A percentile compares a stretch with the other conserved stretches of the same genome.
These are phyloP conservation scores for Agrochola lota DNA, from an alignment of 2,888 invertebrate genomes.

Conservation along the genomic window DNA sequence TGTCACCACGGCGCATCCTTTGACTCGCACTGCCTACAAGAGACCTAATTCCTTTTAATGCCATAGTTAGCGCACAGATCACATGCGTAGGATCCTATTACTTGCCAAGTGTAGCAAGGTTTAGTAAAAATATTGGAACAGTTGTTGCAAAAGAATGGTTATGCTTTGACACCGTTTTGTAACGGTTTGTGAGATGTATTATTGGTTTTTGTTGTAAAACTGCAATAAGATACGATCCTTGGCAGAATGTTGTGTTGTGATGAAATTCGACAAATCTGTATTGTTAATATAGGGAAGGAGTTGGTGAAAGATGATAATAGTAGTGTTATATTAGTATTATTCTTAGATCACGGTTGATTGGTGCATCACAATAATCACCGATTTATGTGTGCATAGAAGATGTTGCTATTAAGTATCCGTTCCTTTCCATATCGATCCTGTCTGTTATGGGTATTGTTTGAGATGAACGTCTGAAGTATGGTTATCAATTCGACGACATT, in stretches of 20 bases:
- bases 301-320: background rate
- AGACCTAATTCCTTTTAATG: constrained; percentile 46
- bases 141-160: background rate
- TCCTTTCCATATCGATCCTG: too few relatives aligned
- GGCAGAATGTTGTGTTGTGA: background rate
- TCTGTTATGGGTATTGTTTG: too few relatives aligned
- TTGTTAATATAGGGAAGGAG: background rate
- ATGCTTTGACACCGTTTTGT: constrained; percentile 34
- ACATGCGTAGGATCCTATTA: constrained; percentile 37
- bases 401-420: background rate
- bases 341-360: too few relatives aligned
- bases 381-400: background rate
- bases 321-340: too few relatives aligned
- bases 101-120: constrained; percentile 52
- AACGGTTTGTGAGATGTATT: background rate
- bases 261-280: background rate
- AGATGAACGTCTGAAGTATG: background rate
- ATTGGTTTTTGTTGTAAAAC: background rate
- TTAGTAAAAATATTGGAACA: constrained; percentile 38
- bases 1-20: constrained; percentile 46
- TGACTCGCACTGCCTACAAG: constrained; percentile 41
- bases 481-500: too few relatives aligned
- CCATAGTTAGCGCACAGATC: constrained; percentile 49
- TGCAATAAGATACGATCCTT: background rate
- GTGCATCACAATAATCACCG: too few relatives aligned